These are phyloP conservation scores for Holocentrus rufus DNA, from an alignment of 2,797 vertebrate species.

Conservation along the genomic window DNA sequence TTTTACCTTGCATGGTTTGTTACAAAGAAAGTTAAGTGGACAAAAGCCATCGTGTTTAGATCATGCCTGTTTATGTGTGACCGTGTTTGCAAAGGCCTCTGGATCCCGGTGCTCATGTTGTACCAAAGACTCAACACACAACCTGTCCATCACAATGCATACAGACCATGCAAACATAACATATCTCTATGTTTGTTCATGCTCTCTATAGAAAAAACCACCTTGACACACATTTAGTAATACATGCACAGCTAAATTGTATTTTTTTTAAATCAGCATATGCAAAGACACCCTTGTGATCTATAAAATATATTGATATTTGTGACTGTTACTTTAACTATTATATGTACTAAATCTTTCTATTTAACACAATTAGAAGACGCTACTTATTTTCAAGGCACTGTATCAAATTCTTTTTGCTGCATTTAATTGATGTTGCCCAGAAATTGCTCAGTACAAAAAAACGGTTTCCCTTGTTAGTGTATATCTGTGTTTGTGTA, in stretches of 20 bases:
- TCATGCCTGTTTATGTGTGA: slow-evolving; percentile 56
- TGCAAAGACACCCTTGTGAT: slow-evolving; percentile 70
- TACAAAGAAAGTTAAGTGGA: slow-evolving; percentile 53
- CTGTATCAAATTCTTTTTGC: slow-evolving; percentile 24
- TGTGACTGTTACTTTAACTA: slow-evolving; percentile 61
- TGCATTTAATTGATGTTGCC: slow-evolving; percentile 20
- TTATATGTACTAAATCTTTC: slow-evolving; percentile 58
- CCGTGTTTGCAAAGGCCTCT: slow-evolving; percentile 51
- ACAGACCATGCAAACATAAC: slow-evolving; percentile 27
- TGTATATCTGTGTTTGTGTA: slow-evolving; percentile 27
- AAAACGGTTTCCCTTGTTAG: slow-evolving; percentile 9
- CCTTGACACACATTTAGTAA: slow-evolving; percentile 32
- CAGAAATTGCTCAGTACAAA: slow-evolving; percentile 19
- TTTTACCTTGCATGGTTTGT: slow-evolving; percentile 60
- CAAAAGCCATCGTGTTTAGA: slow-evolving; percentile 54
- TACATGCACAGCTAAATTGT: slow-evolving; percentile 51
- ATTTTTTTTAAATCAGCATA: slow-evolving; percentile 65
- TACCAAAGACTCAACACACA: slow-evolving; percentile 80
- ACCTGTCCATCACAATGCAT: slow-evolving; percentile 43
- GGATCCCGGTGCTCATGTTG: slow-evolving; percentile 70
- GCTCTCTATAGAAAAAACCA: slow-evolving; percentile 47
- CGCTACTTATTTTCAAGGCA: slow-evolving; percentile 19
- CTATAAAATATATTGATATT: slow-evolving; percentile 55
- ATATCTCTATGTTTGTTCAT: slow-evolving; percentile 48
- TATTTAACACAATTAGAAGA: slow-evolving; percentile 19